A percentile compares a stretch with the other conserved stretches of the same genome.
Evolutionary conservation across 2,888 invertebrate genomes (phyloP).

Genomic region (Poecilus cupreus): DNA sequence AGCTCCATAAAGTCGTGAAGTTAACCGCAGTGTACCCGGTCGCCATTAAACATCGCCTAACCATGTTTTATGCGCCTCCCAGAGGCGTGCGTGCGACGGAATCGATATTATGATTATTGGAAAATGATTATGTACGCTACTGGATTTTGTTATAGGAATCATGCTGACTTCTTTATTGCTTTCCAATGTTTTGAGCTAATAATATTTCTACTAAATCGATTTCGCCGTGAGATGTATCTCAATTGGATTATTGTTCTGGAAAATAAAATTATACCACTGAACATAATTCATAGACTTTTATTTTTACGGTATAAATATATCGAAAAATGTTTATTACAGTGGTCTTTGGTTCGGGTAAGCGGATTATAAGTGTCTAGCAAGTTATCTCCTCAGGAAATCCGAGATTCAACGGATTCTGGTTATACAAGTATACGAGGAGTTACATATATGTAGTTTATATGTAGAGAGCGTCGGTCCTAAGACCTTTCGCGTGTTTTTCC

Average conservation of each 20-base stretch:
- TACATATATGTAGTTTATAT: conserved; percentile 47
- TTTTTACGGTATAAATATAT: neutral
- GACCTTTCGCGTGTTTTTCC: conserved; percentile 24
- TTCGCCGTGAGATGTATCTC: conserved; percentile 24
- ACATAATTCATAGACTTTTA: neutral
- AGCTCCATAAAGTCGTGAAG: conserved; percentile 64
- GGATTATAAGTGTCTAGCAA: conserved; percentile 7
- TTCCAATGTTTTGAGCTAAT: conserved; percentile 45
- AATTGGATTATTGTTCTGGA: conserved; percentile 9
- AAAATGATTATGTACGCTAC: conserved; percentile 35
- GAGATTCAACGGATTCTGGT: conserved; percentile 21
- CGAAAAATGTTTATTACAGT: neutral
- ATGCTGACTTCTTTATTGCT: conserved; percentile 46
- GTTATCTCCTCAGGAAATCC: conserved; percentile 38
- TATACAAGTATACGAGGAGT: conserved; percentile 33
- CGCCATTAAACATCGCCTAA: conserved; percentile 64
- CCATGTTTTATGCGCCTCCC: conserved; percentile 65
- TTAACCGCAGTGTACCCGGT: conserved; percentile 62
- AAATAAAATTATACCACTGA: neutral
- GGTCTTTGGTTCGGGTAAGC: neutral
- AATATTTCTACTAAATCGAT: conserved; percentile 35
- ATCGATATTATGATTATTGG: conserved; percentile 29
- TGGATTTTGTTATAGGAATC: conserved; percentile 31
- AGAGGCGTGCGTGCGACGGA: neutral
- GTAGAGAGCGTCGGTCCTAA: conserved; percentile 21